Base-by-base conservation (phyloP, 2,888 invertebrate genomes). In the Meloe dianella region DNA sequence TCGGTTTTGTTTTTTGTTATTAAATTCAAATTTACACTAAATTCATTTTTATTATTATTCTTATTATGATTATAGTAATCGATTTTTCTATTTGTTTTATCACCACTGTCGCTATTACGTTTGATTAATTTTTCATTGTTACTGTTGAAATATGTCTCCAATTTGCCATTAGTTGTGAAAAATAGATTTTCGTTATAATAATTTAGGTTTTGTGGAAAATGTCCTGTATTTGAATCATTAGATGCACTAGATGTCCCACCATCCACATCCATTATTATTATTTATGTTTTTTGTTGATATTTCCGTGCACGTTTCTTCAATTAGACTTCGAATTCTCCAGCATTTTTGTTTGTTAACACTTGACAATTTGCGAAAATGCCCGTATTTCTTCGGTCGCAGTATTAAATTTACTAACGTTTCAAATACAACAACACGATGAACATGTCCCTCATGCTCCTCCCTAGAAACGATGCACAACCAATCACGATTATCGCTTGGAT, bases 111-210 rank as follows among this genome's bases (percentile, higher is more conserved):
- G 20, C 61, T 62, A 64, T 73, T 74, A 47, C 47, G 47, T 22
- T 73, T 77, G 22, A 72, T 73, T 29, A 71, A 60, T 64, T 78
- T 78, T 7, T 78, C 76, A 35, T 35, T 35, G 12, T 27, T 27
- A 4, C 4, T 27, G 7, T 41, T 41, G 65, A 79, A 80, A 68
- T 79, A 81, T 56, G 68, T 77, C 30, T 81, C 81, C 63, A 81
- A 71, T 66, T 80, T 81, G 32, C 76, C 76, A 65, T 77, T 78
- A n/a, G 77, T 75, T 9, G 76, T 66, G 51, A 78, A 79, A 67
- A 78, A 80, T 41, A 81, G 71, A 74, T 78, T 80, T 38, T 81
- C 80, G 58, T 77, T 75, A 66, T 82, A 82, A 71, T 78, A 80
- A 71, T 78, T 81, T 29, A 79, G 67, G 65, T 77, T 74, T 57